Evolutionary conservation across 2,888 invertebrate species (phyloP).

Genomic region (Lutraria lutraria): DNA sequence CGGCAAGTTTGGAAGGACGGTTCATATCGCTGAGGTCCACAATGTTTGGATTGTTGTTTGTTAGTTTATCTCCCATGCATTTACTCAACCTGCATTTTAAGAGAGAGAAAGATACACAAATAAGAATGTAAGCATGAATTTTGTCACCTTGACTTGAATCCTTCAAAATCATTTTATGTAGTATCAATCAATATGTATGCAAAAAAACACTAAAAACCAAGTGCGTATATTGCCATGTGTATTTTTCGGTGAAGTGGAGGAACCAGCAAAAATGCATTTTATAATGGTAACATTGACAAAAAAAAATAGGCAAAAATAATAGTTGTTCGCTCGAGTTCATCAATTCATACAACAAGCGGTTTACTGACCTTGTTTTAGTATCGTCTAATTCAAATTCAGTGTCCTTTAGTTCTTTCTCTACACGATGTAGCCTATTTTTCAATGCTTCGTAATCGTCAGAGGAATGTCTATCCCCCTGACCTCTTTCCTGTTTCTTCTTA

Average conservation of each 20-base stretch:
- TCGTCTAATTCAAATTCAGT: neutral
- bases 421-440: neutral
- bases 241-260: no score
- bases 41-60: constrained; percentile 41
- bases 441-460: neutral
- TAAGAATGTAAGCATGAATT: no score
- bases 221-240: no score
- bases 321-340: no score
- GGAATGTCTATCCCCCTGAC: neutral
- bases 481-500: neutral
- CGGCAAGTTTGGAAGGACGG: constrained; percentile 41
- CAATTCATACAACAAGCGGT: no score
- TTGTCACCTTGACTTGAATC: no score
- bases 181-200: no score
- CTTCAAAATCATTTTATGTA: no score
- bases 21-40: constrained; percentile 38
- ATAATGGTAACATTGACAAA: no score
- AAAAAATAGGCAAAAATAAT: no score
- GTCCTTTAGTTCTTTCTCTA: neutral
- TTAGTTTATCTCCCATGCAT: constrained; percentile 16
- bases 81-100: neutral
- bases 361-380: constrained; percentile 20
- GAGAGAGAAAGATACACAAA: neutral
- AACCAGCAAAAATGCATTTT: no score
- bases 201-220: no score